Percentiles rank a stretch among this genome's conserved stretches.
These are phyloP conservation scores for Cotesia glomerata DNA, from an alignment of 1,140 invertebrate genomes.

Conservation along the genomic window DNA sequence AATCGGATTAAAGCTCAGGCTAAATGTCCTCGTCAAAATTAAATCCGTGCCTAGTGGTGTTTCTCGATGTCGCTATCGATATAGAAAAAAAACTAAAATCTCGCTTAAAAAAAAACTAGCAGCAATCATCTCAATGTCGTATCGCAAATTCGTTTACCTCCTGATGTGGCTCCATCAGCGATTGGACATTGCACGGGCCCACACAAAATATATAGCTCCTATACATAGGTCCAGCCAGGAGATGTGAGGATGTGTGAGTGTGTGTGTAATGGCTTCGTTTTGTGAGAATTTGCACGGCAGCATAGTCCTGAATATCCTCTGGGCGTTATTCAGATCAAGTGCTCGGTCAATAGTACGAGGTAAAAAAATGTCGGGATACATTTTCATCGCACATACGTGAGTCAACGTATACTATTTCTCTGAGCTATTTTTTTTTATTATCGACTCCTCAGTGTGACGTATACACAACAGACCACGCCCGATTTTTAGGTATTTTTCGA, in stretches of 20 bases:
- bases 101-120: not conserved
- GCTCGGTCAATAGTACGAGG: no score
- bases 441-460: constrained; percentile 1
- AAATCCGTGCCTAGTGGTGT: no score
- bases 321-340: no score
- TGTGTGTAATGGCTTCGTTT: not conserved
- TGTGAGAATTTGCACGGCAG: no score
- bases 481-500: constrained; percentile 35
- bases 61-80: not conserved
- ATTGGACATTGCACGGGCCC: not conserved
- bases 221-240: not conserved
- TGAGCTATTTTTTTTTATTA: constrained; percentile 5
- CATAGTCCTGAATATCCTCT: no score
- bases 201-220: no score
- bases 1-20: no score
- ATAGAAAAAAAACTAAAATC: not conserved
- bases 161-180: constrained; percentile 15
- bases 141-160: constrained; percentile 17
- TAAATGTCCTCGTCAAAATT: no score
- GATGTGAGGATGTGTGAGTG: not conserved
- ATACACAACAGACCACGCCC: constrained; percentile 25
- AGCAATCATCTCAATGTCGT: not conserved
- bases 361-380: not conserved
- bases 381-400: not conserved
- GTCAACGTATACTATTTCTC: not conserved